Conservation (phyloP, 2,888 invertebrate species). For the Pandemis heparana region DNA sequence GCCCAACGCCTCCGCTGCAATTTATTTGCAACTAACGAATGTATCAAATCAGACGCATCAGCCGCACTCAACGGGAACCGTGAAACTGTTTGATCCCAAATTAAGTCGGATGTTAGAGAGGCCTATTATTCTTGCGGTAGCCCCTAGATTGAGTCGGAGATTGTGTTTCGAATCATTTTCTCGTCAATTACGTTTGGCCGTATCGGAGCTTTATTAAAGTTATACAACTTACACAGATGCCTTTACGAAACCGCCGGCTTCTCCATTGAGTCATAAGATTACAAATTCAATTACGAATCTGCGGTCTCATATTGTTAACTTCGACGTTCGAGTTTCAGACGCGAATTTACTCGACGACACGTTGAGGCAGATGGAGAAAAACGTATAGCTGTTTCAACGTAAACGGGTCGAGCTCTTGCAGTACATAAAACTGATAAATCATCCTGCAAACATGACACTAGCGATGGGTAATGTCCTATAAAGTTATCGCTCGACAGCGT, state of each 20-base stretch:
- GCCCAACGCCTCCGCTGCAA: slow-evolving; percentile 64
- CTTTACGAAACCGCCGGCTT: slow-evolving; percentile 39
- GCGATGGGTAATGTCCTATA: slow-evolving; percentile 56
- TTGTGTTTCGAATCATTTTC: slow-evolving; percentile 52
- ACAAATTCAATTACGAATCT: slow-evolving; percentile 41
- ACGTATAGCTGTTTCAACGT: slow-evolving; percentile 15
- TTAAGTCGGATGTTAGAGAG: slow-evolving; percentile 49
- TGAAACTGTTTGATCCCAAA: slow-evolving; percentile 41
- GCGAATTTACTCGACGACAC: slow-evolving; percentile 25
- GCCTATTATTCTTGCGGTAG: slow-evolving; percentile 51
- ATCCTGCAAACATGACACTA: slow-evolving; percentile 53
- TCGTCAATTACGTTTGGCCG: slow-evolving; percentile 52
- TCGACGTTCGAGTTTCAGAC: slow-evolving; percentile 17
- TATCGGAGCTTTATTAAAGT: slow-evolving; percentile 45
- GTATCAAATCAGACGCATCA: slow-evolving; percentile 60
- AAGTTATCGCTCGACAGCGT: slow-evolving; percentile 53
- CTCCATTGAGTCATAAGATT: slow-evolving; percentile 33
- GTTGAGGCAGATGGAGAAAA: slow-evolving; percentile 14
- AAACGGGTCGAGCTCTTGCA: slow-evolving; percentile 39
- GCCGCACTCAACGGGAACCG: slow-evolving; percentile 62
- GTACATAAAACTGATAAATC: slow-evolving; percentile 58
- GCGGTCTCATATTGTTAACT: slow-evolving; percentile 38
- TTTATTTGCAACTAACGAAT: slow-evolving; percentile 73
- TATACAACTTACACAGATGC: slow-evolving; percentile 39
- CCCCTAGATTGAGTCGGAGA: slow-evolving; percentile 50